Percentiles rank a stretch among this genome's conserved stretches.
These are phyloP conservation scores for Zaprionus ghesquierei DNA, from an alignment of 1,140 invertebrate species.

Conservation along the genomic window DNA sequence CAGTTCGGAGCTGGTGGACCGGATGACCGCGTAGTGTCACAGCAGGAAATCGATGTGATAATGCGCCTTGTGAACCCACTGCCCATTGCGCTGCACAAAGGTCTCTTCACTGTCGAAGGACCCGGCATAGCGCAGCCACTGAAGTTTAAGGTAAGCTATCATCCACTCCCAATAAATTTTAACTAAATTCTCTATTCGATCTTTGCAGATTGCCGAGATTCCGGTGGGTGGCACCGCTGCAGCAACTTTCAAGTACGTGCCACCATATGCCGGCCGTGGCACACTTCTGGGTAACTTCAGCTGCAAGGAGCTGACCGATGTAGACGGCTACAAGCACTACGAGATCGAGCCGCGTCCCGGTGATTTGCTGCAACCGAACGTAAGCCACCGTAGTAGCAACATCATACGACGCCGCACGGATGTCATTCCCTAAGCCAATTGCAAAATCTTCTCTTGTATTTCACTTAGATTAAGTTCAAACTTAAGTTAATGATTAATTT, in stretches of 20 bases:
- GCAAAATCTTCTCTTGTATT: slow-evolving; percentile 35
- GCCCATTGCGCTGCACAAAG: slow-evolving; percentile 88
- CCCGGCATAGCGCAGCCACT: slow-evolving; percentile 89
- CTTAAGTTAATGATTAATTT: slow-evolving; percentile 23
- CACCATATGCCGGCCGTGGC: slow-evolving; percentile 88
- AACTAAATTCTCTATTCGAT: background rate
- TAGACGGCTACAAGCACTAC: slow-evolving; percentile 90
- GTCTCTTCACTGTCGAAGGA: slow-evolving; percentile 91
- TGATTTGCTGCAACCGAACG: slow-evolving; percentile 68
- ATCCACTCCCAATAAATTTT: background rate
- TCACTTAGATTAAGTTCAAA: slow-evolving; percentile 42
- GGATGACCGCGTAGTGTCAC: slow-evolving; percentile 86
- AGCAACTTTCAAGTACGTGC: slow-evolving; percentile 88
- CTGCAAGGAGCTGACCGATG: slow-evolving; percentile 91
- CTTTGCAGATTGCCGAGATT: slow-evolving; percentile 82
- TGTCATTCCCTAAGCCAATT: slow-evolving; percentile 64
- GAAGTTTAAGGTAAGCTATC: slow-evolving; percentile 86
- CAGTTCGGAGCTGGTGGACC: slow-evolving; percentile 75
- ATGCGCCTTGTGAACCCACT: slow-evolving; percentile 92
- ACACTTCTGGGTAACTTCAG: slow-evolving; percentile 92
- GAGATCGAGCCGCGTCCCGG: slow-evolving; percentile 83
- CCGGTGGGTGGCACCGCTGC: slow-evolving; percentile 86
- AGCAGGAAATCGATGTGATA: slow-evolving; percentile 86
- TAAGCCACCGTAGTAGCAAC: slow-evolving; percentile 55
- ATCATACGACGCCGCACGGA: slow-evolving; percentile 73